Base-by-base conservation (phyloP, 2,888 invertebrate genomes). In the Sinopyrophorus schimmeli region DNA sequence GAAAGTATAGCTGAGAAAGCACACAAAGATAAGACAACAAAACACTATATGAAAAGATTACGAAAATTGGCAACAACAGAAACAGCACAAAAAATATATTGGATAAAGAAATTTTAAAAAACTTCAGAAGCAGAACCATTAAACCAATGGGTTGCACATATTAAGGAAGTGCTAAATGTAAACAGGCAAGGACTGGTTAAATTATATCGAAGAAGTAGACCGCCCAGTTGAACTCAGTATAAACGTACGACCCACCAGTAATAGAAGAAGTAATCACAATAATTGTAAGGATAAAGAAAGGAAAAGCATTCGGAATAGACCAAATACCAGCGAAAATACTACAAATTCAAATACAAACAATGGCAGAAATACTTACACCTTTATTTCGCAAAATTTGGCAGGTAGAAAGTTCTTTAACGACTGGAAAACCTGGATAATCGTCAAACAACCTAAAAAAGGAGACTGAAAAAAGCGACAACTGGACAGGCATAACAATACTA, bases 351-450 rank as follows among this genome's bases (percentile, higher is more conserved):
- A 30, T 6, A 18, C 30, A 30, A 30, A 30, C 30, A 16, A 30
- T 30, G 30, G 30, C 30, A 16, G 14, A 30, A 30, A 30, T 30
- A 30, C 30, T 30, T 7, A 2, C 14, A 30, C 30, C 16, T n/a
- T 7, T 16, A 30, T 30, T 30, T 9, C n/a, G 1, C 3, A 30
- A 30, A 30, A 16, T 30, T 5, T 30, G 30, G n/a, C 30, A 16
- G 17, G 30, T 17, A 30, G 30, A 30, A 16, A 30, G 16, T 30
- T 30, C 30, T 17, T 17, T 10, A n/a, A 30, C 17, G 31, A 31
- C 2, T 18, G 31, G 31, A 31, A 31, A 9, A 16, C 5, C 5
- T 4, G 16, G 3, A 3, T 4, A 31, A 31, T 18, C 5, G 18
- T 9, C 17, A 31, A 31, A 18, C 2, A 18, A 17, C 17, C 28